These are phyloP conservation scores for Choloepus didactylus DNA, from an alignment of 2,797 vertebrate species.

Conservation along the genomic window DNA sequence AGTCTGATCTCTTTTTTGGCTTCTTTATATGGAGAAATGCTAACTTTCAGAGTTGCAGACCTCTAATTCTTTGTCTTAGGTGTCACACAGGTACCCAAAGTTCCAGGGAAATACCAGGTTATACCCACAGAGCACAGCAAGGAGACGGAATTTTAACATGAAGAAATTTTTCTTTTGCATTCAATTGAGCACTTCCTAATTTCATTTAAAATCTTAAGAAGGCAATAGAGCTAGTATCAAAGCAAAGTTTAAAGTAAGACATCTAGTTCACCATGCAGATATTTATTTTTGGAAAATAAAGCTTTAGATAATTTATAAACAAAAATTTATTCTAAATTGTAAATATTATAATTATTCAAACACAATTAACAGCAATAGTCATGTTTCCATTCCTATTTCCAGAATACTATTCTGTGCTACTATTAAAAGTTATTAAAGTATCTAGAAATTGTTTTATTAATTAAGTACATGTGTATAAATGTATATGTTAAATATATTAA, in stretches of 20 bases:
- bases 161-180: neutral
- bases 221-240: neutral
- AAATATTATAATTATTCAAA: neutral
- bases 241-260: neutral
- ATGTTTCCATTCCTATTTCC: neutral
- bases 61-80: too few species aligned
- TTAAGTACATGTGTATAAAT: neutral
- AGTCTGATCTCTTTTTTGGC: too few species aligned
- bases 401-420: neutral
- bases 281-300: neutral
- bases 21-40: too few species aligned
- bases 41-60: too few species aligned
- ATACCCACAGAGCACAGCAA: neutral
- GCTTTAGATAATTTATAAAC: neutral
- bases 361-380: neutral
- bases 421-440: conserved; percentile 17
- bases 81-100: too few species aligned
- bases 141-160: neutral
- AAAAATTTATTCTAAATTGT: neutral
- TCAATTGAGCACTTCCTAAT: neutral
- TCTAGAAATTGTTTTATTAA: neutral
- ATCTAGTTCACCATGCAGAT: neutral
- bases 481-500: neutral
- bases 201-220: neutral
- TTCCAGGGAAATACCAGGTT: too few species aligned